A percentile compares a stretch with the other conserved stretches of the same genome.
phyloP scores from a whole-genome alignment of 2,113 vertebrate species.

The Malurus elegans region DNA sequence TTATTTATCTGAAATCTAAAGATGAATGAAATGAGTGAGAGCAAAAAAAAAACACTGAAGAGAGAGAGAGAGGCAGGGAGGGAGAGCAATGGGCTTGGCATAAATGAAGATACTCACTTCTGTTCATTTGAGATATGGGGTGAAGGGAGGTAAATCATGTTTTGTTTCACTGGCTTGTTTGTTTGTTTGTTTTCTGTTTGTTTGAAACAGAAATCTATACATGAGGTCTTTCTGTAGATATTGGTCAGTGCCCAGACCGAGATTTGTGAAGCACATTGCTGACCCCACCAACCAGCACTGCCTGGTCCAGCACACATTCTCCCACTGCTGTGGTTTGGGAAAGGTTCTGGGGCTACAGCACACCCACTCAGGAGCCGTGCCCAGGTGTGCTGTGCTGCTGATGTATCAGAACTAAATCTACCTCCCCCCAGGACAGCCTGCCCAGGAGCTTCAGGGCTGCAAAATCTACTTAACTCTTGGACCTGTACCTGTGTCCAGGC shows the following conservation, averaged over 20 bases:
- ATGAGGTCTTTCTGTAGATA: background rate
- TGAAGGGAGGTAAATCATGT: background rate
- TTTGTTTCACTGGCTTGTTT: background rate
- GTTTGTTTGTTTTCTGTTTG: background rate
- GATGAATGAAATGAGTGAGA: background rate
- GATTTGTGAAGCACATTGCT: background rate
- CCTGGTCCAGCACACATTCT: background rate
- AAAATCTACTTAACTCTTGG: background rate
- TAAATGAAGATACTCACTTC: background rate
- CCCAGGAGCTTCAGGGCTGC: background rate
- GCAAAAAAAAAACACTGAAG: background rate
- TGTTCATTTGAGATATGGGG: background rate
- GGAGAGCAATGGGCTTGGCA: background rate
- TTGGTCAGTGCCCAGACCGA: background rate
- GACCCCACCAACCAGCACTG: background rate
- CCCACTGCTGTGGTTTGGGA: background rate
- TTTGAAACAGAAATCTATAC: background rate
- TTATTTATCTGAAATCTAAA: background rate
- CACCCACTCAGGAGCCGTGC: background rate
- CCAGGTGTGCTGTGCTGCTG: background rate
- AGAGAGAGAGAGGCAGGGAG: background rate
- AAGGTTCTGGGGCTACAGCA: background rate
- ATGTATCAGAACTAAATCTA: background rate
- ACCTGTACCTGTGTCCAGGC: background rate
- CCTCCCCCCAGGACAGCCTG: too few species aligned